Conservation (phyloP, 2,113 vertebrate genomes). For the Oryzias woworae region DNA sequence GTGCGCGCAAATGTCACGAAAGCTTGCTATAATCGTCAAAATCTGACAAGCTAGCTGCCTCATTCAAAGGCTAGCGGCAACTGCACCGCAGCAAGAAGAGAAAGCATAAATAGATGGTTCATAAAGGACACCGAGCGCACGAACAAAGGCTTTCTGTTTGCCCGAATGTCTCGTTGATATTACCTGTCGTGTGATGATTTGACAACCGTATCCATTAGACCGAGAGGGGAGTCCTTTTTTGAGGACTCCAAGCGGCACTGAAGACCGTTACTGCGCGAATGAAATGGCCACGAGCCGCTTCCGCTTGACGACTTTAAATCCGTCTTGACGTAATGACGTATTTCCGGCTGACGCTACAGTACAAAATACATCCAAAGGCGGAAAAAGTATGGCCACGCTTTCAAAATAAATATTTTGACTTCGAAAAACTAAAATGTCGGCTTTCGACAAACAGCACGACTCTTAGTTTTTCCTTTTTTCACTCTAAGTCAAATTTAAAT, state of each 20-base stretch:
- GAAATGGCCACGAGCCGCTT: constrained; percentile 76
- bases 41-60: constrained; percentile 9
- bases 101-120: neutral
- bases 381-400: neutral
- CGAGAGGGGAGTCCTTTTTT: constrained; percentile 54
- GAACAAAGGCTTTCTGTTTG: neutral
- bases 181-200: constrained; percentile 79
- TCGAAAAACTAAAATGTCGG: no score
- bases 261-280: neutral
- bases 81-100: neutral
- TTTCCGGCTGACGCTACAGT: constrained; percentile 28
- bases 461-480: no score
- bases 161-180: neutral
- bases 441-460: no score
- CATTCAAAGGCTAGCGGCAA: constrained; percentile 24
- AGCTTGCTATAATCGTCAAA: neutral
- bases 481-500: no score
- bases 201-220: constrained; percentile 74
- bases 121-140: accelerated
- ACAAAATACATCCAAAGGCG: no score
- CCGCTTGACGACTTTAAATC: constrained; percentile 70
- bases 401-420: no score
- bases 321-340: constrained; percentile 28
- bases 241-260: no score
- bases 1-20: no score